Evolutionary conservation across 2,888 invertebrate species (phyloP).

Genomic region (Cylindroiulus punctatus): DNA sequence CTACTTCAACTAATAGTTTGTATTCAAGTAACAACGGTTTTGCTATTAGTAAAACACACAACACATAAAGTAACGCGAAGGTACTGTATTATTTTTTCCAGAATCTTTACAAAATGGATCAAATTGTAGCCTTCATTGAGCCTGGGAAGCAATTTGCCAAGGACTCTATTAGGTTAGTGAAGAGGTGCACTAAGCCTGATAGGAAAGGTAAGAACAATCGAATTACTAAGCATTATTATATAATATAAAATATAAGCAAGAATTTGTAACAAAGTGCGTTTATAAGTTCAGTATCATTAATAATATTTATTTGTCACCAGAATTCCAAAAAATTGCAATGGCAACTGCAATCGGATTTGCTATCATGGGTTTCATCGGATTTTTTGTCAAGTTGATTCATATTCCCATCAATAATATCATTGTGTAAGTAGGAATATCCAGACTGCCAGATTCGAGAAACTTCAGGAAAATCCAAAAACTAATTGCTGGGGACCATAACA

Average conservation of each 20-base stretch:
- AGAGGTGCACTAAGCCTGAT: conserved; percentile 99
- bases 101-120: conserved; percentile 79
- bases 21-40: no score
- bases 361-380: conserved; percentile 99
- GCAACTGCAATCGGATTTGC: conserved; percentile 99
- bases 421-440: no score
- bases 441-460: no score
- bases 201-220: conserved; percentile 80
- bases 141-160: conserved; percentile 97
- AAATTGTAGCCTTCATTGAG: conserved; percentile 92
- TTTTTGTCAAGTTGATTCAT: conserved; percentile 99
- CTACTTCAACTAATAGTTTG: no score
- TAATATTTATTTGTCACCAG: conserved; percentile 71
- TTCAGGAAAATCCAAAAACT: no score
- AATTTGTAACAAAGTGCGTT: no score
- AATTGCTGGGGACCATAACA: no score
- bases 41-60: no score
- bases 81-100: neutral
- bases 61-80: no score
- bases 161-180: conserved; percentile 97
- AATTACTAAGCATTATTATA: no score
- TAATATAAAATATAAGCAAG: no score
- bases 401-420: conserved; percentile 86
- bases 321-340: conserved; percentile 99
- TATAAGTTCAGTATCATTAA: neutral